phyloP scores from a whole-genome alignment of 2,113 vertebrate species.

The Protomyctophum bolini region DNA sequence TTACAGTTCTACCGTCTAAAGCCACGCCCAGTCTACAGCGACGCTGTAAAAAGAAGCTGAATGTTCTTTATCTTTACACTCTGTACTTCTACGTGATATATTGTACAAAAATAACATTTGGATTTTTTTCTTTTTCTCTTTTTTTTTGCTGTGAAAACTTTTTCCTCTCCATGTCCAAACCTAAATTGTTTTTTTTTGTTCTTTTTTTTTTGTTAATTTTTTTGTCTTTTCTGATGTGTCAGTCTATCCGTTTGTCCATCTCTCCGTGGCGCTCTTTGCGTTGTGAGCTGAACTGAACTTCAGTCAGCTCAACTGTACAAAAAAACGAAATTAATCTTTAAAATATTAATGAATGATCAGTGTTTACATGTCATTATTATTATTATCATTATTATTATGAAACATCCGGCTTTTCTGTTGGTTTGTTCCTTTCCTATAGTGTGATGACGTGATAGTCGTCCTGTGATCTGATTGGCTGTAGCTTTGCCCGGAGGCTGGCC shows the following conservation, averaged over 20 bases:
- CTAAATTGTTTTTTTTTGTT: slow-evolving; percentile 70
- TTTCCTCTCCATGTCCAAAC: slow-evolving; percentile 80
- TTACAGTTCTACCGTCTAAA: slow-evolving; percentile 93
- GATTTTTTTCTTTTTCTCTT: slow-evolving; percentile 82
- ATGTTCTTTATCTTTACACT: slow-evolving; percentile 84
- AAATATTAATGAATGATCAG: slow-evolving; percentile 11
- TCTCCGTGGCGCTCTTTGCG: slow-evolving; percentile 38
- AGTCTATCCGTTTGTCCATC: not conserved
- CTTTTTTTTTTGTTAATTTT: slow-evolving; percentile 61
- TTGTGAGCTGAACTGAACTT: slow-evolving; percentile 57
- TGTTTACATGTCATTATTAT: slow-evolving; percentile 36
- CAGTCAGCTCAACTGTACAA: slow-evolving; percentile 39
- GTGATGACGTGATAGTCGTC: not conserved
- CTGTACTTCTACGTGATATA: slow-evolving; percentile 89
- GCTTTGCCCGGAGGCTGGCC: slow-evolving; percentile 36
- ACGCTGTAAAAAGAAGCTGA: slow-evolving; percentile 79
- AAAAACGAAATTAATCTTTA: slow-evolving; percentile 24
- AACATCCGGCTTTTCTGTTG: slow-evolving; percentile 11
- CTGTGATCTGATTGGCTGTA: slow-evolving; percentile 17
- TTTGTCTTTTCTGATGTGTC: slow-evolving; percentile 58
- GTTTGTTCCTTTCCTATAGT: not conserved
- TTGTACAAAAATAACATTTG: slow-evolving; percentile 99
- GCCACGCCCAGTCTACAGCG: slow-evolving; percentile 92
- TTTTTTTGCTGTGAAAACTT: slow-evolving; percentile 89
- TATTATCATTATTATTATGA: not conserved